A percentile compares a stretch with the other conserved stretches of the same genome.
phyloP scores from a whole-genome alignment of 2,888 invertebrate species.

The Pecten maximus region DNA sequence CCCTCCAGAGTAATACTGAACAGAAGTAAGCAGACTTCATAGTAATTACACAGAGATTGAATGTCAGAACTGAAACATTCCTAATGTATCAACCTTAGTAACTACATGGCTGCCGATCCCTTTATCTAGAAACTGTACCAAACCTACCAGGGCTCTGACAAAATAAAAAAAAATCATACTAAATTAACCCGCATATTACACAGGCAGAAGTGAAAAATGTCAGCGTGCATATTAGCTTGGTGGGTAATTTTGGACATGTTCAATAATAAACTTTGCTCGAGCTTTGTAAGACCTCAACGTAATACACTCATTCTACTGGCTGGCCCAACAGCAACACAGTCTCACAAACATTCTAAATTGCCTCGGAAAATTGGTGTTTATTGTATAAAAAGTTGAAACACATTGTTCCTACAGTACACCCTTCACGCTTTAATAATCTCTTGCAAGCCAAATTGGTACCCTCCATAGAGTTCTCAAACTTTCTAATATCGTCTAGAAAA shows the following conservation, averaged over 20 bases:
- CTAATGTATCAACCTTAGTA: too few relatives aligned
- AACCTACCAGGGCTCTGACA: background rate
- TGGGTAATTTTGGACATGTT: background rate
- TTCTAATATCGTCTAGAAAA: background rate
- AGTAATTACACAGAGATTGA: background rate
- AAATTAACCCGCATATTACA: background rate
- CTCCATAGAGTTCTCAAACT: background rate
- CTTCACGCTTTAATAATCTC: background rate
- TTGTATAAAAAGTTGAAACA: background rate
- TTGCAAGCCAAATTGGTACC: background rate
- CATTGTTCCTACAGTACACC: background rate
- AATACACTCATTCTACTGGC: background rate
- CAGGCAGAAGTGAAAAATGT: background rate
- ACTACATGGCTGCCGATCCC: background rate
- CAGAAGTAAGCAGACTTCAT: background rate
- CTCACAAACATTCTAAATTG: background rate
- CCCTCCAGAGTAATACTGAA: too few relatives aligned
- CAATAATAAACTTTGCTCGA: background rate
- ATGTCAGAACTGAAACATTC: too few relatives aligned
- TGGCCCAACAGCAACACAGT: background rate
- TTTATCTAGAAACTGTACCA: background rate
- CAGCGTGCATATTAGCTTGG: background rate
- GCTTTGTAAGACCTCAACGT: background rate
- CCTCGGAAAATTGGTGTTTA: slow-evolving; percentile 15
- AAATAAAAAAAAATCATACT: too few relatives aligned